Evolutionary conservation across 1,140 invertebrate species (phyloP).

Genomic region (Heliconius nattereri): DNA sequence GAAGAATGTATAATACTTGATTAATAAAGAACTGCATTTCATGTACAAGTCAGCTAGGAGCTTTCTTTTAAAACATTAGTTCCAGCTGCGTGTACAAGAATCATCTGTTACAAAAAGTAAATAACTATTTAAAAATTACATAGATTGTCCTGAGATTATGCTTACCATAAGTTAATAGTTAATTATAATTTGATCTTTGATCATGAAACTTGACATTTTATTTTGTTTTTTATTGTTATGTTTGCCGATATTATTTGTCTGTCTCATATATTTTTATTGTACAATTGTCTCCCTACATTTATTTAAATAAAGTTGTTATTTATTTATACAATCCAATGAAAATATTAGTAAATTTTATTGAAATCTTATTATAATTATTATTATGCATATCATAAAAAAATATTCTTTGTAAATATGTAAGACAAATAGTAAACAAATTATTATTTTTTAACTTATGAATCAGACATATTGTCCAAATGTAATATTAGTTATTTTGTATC

Average conservation of each 20-base stretch:
- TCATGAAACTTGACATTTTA: conserved; percentile 41
- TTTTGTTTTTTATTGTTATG: conserved; percentile 75
- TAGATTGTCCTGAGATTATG: conserved; percentile 61
- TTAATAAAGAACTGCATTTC: conserved; percentile 5
- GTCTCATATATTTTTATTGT: conserved; percentile 67
- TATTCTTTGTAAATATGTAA: conserved; percentile 73
- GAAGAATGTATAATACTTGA: not conserved
- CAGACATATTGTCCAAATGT: conserved; percentile 33
- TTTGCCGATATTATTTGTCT: conserved; percentile 69
- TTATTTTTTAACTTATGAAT: conserved; percentile 65
- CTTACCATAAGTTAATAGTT: conserved; percentile 53
- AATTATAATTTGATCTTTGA: conserved; percentile 50
- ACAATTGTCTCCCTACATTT: conserved; percentile 58
- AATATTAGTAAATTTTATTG: conserved; percentile 69
- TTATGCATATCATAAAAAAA: conserved; percentile 50
- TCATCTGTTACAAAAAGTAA: not conserved
- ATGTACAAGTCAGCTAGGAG: not conserved
- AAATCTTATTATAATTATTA: conserved; percentile 48
- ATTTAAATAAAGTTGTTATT: conserved; percentile 67
- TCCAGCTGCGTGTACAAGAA: not conserved
- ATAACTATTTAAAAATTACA: conserved; percentile 19
- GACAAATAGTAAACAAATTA: conserved; percentile 65
- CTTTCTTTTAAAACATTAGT: not conserved
- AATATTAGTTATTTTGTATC: conserved; percentile 41
- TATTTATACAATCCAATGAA: conserved; percentile 69